Percentiles rank a stretch among this genome's conserved stretches.
Evolutionary conservation across 2,113 vertebrate genomes (phyloP).

Genomic region (Echinops telfairi): DNA sequence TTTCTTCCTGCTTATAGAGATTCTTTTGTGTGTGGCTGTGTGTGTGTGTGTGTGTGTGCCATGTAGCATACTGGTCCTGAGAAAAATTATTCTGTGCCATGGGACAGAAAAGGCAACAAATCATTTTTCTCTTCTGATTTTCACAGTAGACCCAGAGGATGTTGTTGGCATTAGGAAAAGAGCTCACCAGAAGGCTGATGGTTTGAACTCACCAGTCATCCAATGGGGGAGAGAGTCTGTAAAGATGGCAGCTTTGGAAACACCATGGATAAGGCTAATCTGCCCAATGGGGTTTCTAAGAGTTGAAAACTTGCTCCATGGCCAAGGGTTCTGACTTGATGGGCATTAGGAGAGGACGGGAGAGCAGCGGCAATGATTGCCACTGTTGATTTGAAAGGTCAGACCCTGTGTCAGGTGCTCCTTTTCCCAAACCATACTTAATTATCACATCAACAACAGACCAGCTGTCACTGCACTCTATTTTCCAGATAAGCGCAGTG

Average conservation of each 20-base stretch:
- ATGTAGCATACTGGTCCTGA: constrained; percentile 60
- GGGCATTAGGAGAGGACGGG: background rate
- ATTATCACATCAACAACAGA: background rate
- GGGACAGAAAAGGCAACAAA: constrained; percentile 45
- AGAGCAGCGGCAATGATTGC: background rate
- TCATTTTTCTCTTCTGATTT: constrained; percentile 75
- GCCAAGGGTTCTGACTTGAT: background rate
- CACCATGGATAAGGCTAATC: background rate
- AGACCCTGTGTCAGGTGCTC: background rate
- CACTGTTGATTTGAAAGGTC: constrained; percentile 38
- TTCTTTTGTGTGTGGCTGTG: background rate
- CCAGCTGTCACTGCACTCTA: background rate
- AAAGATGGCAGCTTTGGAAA: background rate
- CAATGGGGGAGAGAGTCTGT: background rate
- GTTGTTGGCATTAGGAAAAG: background rate
- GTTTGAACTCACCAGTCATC: background rate
- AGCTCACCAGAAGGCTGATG: no score
- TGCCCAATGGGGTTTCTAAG: background rate
- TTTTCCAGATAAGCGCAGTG: constrained; percentile 28
- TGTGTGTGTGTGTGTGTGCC: no score
- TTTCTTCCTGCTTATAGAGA: constrained; percentile 74
- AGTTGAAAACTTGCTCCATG: background rate
- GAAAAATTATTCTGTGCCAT: constrained; percentile 45
- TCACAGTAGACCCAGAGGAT: constrained; percentile 65
- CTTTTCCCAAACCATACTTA: background rate